Evolutionary conservation across 1,140 invertebrate genomes (phyloP).

Genomic region (Caenorhabditis tropicalis): DNA sequence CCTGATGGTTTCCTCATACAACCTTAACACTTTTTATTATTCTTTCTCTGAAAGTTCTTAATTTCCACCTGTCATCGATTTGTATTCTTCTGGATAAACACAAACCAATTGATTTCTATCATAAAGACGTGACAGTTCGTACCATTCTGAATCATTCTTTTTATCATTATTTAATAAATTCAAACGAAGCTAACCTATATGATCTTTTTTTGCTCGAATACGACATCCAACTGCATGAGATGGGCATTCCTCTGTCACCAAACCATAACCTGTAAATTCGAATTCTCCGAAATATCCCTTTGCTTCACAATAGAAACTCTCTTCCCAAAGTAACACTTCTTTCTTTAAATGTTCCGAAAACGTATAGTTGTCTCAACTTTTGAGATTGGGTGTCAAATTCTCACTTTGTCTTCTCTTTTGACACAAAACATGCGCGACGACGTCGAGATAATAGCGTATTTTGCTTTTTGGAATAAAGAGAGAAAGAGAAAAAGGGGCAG

Average conservation of each 20-base stretch:
- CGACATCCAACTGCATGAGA: constrained; percentile 45
- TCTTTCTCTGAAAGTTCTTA: background rate
- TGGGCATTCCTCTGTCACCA: constrained; percentile 47
- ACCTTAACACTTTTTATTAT: background rate
- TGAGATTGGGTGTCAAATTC: constrained; percentile 11
- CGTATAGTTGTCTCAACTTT: background rate
- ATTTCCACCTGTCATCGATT: constrained; percentile 17
- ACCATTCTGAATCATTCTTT: constrained; percentile 34
- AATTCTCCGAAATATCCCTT: background rate
- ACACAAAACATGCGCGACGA: constrained; percentile 31
- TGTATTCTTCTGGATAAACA: constrained; percentile 52
- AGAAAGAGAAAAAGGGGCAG: background rate
- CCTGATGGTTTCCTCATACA: constrained; percentile 49
- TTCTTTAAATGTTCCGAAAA: background rate
- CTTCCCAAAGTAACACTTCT: background rate
- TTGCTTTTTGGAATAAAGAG: background rate
- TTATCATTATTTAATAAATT: no score
- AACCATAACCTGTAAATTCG: constrained; percentile 42
- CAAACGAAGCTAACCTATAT: constrained; percentile 41
- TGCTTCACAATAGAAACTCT: background rate
- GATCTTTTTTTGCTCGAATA: constrained; percentile 49
- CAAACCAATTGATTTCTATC: constrained; percentile 50
- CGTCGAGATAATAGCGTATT: background rate
- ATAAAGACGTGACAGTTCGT: constrained; percentile 45
- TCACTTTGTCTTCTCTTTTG: background rate